These are phyloP conservation scores for Dynastes tityus DNA, from an alignment of 2,888 invertebrate genomes.

Conservation along the genomic window DNA sequence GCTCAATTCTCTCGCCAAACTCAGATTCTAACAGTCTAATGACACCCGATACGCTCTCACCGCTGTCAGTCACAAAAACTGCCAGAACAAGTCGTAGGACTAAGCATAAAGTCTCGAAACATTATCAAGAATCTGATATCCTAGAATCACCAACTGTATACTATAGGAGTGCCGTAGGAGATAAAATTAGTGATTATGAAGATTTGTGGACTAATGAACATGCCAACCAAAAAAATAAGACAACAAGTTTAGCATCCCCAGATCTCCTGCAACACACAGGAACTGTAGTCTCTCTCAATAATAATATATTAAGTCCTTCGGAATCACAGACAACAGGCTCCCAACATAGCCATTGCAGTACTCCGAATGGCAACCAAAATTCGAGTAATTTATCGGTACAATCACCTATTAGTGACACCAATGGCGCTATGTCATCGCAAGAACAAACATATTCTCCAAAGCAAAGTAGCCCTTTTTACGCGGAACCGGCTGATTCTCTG, in stretches of 20 bases:
- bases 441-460: constrained; percentile 69
- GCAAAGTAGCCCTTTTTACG: constrained; percentile 90
- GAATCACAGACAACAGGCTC: constrained; percentile 62
- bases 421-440: constrained; percentile 21
- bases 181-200: constrained; percentile 96
- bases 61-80: constrained; percentile 73
- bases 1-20: constrained; percentile 68
- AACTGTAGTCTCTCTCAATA: constrained; percentile 74
- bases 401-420: constrained; percentile 44
- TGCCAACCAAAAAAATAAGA: constrained; percentile 59
- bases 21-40: constrained; percentile 70
- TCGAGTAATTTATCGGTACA: constrained; percentile 30
- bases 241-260: constrained; percentile 62
- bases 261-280: constrained; percentile 70
- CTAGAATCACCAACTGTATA: constrained; percentile 87
- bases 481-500: constrained; percentile 90
- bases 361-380: constrained; percentile 61
- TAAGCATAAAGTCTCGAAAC: constrained; percentile 80
- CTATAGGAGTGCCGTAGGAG: constrained; percentile 89
- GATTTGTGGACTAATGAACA: constrained; percentile 87
- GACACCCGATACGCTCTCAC: constrained; percentile 70
- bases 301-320: constrained; percentile 69
- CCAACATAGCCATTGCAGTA: constrained; percentile 63
- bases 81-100: constrained; percentile 73
- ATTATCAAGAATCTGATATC: constrained; percentile 87